phyloP scores from a whole-genome alignment of 2,113 vertebrate species.

The Syngnathoides biaculeatus region DNA sequence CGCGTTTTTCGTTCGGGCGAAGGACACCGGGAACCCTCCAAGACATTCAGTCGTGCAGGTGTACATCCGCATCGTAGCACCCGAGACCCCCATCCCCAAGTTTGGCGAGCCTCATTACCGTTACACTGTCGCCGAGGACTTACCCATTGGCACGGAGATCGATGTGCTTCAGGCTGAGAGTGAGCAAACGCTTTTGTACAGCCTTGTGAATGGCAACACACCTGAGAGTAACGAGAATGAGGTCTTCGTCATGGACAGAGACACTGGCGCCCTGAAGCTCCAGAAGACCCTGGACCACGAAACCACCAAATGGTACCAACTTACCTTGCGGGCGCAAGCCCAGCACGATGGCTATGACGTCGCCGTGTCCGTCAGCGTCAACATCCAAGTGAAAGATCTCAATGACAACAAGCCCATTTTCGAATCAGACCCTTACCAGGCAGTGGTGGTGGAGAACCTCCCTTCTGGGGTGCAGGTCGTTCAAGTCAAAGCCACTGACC shows the following conservation, averaged over 20 bases:
- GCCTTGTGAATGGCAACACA: slow-evolving; percentile 83
- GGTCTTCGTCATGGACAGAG: slow-evolving; percentile 85
- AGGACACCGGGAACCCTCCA: slow-evolving; percentile 82
- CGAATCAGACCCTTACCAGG: slow-evolving; percentile 88
- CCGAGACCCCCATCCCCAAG: slow-evolving; percentile 81
- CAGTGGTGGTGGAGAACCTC: slow-evolving; percentile 88
- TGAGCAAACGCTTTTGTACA: slow-evolving; percentile 77
- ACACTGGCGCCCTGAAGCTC: slow-evolving; percentile 85
- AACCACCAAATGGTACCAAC: slow-evolving; percentile 92
- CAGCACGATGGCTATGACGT: slow-evolving; percentile 75
- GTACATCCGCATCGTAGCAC: slow-evolving; percentile 84
- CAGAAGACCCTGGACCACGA: slow-evolving; percentile 92
- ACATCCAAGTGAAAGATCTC: slow-evolving; percentile 88
- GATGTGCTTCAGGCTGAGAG: slow-evolving; percentile 83
- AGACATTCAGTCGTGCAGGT: slow-evolving; percentile 85
- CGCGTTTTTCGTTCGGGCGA: slow-evolving; percentile 87
- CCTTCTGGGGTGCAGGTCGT: slow-evolving; percentile 84
- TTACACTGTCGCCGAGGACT: slow-evolving; percentile 84
- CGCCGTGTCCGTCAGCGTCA: slow-evolving; percentile 80
- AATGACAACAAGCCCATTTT: slow-evolving; percentile 91
- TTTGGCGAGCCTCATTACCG: slow-evolving; percentile 90
- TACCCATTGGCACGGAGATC: slow-evolving; percentile 86
- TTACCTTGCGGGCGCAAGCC: slow-evolving; percentile 79
- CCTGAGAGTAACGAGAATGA: slow-evolving; percentile 89
- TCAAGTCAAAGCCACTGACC: slow-evolving; percentile 86